Base-by-base conservation (phyloP, 2,797 vertebrate species). In the Parauchenoglanis punctatus region DNA sequence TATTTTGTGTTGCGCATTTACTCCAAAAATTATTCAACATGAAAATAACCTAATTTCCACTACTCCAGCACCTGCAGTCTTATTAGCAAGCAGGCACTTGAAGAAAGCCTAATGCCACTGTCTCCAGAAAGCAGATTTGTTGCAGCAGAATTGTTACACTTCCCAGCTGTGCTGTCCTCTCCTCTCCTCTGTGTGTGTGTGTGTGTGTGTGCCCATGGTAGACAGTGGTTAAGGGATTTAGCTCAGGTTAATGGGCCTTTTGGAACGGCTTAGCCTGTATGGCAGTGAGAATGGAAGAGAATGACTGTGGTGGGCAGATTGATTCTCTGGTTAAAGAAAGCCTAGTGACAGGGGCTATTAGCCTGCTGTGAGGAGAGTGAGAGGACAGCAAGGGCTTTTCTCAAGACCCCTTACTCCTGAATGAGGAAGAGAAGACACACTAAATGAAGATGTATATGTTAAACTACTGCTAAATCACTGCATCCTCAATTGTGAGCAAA, bases 261-360 rank as follows among this genome's bases (percentile, higher is more conserved):
- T 91, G 87, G 85, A 90, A 87, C 83, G 88, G 89, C 86, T 91
- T 88, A 86, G 89, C 86, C 89, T 87, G 81, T 87, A 86, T 81
- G 89, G 87, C 88, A 90, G 86, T 90, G 89, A 89, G 87, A 89
- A 82, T 83, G 85, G 40, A 67, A 72, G 86, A 75, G 67, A 90
- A 91, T 87, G 89, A 88, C 87, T 88, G 81, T 85, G 86, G 87
- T 84, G 87, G 82, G 86, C 67, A 90, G 92, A 92, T 92, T 91
- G 92, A 90, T 92, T 92, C 89, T 86, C 87, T 85, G 87, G 90
- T 90, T 92, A 92, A 92, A 92, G 89, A 90, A 90, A 89, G 90
- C 90, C 87, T 65, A 83, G 65, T 85, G 88, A 90, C 90, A 92
- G 90, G 85, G 88, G 70, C 90, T 89, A 92, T 92, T 92, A 91